Conservation (phyloP, 1,140 invertebrate genomes). For the Asbolus verrucosus region DNA sequence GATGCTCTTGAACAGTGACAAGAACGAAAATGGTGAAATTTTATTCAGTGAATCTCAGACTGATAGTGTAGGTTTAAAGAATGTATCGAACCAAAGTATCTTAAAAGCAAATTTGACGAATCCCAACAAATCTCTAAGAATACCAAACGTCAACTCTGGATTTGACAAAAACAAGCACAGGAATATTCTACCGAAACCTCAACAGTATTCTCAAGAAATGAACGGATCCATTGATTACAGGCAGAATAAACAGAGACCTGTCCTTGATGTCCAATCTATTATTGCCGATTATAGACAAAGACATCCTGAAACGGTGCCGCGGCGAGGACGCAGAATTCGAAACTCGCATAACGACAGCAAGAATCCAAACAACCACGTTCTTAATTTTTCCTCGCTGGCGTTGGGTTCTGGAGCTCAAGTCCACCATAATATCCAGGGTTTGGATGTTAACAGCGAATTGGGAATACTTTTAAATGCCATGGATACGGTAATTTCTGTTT, state of each 20-base stretch:
- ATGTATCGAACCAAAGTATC: conserved; percentile 47
- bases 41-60: conserved; percentile 30
- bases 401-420: conserved; percentile 65
- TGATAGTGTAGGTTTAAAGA: conserved; percentile 21
- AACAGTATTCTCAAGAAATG: conserved; percentile 64
- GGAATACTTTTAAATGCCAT: conserved; percentile 58
- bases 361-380: conserved; percentile 53
- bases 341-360: conserved; percentile 58
- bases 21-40: conserved; percentile 47
- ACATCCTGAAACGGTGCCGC: conserved; percentile 77
- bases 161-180: conserved; percentile 49
- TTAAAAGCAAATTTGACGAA: conserved; percentile 50
- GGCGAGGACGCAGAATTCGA: conserved; percentile 73
- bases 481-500: conserved; percentile 59
- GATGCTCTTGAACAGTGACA: conserved; percentile 60
- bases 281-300: conserved; percentile 84
- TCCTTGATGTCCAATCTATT: conserved; percentile 83
- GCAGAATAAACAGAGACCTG: conserved; percentile 76
- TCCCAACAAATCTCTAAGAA: conserved; percentile 23
- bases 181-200: conserved; percentile 63
- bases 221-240: conserved; percentile 63
- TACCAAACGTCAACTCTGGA: conserved; percentile 14
- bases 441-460: conserved; percentile 57
- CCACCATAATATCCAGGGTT: conserved; percentile 58
- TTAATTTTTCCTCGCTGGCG: conserved; percentile 62